Conservation (phyloP, 2,113 vertebrate species). For the Chroicocephalus ridibundus region DNA sequence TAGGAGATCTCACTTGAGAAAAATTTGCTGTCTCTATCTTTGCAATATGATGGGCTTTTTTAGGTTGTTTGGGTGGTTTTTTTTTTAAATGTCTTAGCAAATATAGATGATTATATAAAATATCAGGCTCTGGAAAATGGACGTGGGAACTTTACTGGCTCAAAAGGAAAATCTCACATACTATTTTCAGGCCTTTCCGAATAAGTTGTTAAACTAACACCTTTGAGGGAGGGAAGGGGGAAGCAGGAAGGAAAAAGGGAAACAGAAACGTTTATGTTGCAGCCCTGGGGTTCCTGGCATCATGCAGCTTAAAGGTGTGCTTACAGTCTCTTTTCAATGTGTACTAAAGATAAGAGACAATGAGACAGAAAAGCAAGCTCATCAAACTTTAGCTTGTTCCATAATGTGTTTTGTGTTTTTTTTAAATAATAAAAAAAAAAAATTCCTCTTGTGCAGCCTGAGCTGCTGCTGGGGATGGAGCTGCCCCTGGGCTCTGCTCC, state of each 20-base stretch:
- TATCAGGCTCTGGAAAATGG: neutral
- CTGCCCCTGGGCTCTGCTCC: neutral
- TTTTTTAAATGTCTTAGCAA: neutral
- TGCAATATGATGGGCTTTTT: neutral
- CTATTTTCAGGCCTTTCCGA: neutral
- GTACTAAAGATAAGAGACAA: neutral
- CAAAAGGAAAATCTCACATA: fast-evolving
- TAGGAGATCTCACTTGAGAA: neutral
- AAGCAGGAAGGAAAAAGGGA: neutral
- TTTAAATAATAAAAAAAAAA: too few relatives aligned
- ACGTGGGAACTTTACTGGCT: neutral
- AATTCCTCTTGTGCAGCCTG: too few relatives aligned
- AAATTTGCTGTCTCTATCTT: neutral
- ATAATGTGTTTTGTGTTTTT: neutral
- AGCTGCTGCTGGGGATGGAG: neutral
- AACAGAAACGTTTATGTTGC: fast-evolving
- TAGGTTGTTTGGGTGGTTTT: too few relatives aligned
- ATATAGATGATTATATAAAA: too few relatives aligned
- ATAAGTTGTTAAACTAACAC: neutral
- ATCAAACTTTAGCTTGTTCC: neutral
- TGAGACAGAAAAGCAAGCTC: fast-evolving
- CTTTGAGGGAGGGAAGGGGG: neutral
- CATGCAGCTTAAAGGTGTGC: fast-evolving
- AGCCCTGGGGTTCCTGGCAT: neutral
- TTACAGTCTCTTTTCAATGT: neutral